Percentiles rank a stretch among this genome's conserved stretches.
phyloP scores from a whole-genome alignment of 2,113 vertebrate genomes.

The Leptobrachium leishanense region DNA sequence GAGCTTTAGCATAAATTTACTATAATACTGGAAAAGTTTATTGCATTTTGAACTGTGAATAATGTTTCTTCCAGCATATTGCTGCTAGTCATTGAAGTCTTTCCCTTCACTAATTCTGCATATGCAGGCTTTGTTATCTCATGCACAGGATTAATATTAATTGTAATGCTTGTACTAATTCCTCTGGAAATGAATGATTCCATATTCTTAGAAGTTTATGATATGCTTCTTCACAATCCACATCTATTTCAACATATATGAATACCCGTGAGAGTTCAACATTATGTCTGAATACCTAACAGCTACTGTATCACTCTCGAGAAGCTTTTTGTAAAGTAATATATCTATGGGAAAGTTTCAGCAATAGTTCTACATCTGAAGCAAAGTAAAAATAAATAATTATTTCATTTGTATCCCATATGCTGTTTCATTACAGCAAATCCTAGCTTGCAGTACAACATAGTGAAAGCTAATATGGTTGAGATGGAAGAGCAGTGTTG shows the following conservation, averaged over 20 bases:
- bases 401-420: slow-evolving; percentile 53
- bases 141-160: too few relatives aligned
- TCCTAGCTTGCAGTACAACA: slow-evolving; percentile 37
- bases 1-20: too few relatives aligned
- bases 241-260: slow-evolving; percentile 59
- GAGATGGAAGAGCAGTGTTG: slow-evolving; percentile 51
- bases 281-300: slow-evolving; percentile 54
- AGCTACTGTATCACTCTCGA: slow-evolving; percentile 54
- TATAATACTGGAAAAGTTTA: too few relatives aligned
- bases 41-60: too few relatives aligned
- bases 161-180: too few relatives aligned
- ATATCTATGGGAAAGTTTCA: slow-evolving; percentile 58
- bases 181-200: too few relatives aligned
- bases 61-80: too few relatives aligned
- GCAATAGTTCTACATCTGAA: slow-evolving; percentile 54
- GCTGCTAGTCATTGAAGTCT: too few relatives aligned
- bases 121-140: too few relatives aligned
- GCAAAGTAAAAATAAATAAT: slow-evolving; percentile 56
- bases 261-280: slow-evolving; percentile 52
- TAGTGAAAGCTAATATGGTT: slow-evolving; percentile 51
- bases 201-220: too few relatives aligned
- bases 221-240: slow-evolving; percentile 5
- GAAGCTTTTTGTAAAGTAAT: slow-evolving; percentile 63
- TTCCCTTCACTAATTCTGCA: too few relatives aligned
- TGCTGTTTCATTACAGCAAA: slow-evolving; percentile 52